Evolutionary conservation across 2,888 invertebrate species (phyloP).

Genomic region (Phorcus lineatus): DNA sequence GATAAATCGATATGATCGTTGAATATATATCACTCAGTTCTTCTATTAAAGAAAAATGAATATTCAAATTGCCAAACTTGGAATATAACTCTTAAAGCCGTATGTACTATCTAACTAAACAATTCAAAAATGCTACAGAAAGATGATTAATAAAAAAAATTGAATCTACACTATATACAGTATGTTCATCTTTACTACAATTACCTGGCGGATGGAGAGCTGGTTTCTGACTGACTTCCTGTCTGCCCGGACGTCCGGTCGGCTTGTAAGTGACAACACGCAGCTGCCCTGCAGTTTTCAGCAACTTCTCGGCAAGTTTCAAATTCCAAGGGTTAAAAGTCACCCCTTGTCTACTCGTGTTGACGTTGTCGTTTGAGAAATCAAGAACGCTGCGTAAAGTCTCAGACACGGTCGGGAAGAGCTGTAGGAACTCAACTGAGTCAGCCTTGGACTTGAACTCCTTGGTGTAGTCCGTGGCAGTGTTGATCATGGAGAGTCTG

Average conservation of each 20-base stretch:
- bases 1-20: too few species aligned
- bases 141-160: too few species aligned
- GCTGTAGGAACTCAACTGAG: slow-evolving; percentile 16
- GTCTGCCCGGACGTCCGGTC: background rate
- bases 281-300: background rate
- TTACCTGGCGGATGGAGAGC: background rate
- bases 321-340: background rate
- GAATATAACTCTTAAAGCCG: too few species aligned
- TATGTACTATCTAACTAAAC: too few species aligned
- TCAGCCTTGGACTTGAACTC: slow-evolving; percentile 5
- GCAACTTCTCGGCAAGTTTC: background rate
- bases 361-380: background rate
- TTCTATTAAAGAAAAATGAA: too few species aligned
- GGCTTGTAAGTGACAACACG: background rate
- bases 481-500: slow-evolving; percentile 1
- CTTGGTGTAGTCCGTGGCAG: slow-evolving; percentile 14
- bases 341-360: background rate
- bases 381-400: background rate
- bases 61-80: too few species aligned
- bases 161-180: too few species aligned
- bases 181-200: too few species aligned
- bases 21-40: too few species aligned
- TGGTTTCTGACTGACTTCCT: slow-evolving; percentile 8
- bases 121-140: too few species aligned
- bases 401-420: background rate